Percentiles rank a stretch among this genome's conserved stretches.
These are phyloP conservation scores for Epinephelus awoara DNA, from an alignment of 2,797 vertebrate genomes.

Conservation along the genomic window DNA sequence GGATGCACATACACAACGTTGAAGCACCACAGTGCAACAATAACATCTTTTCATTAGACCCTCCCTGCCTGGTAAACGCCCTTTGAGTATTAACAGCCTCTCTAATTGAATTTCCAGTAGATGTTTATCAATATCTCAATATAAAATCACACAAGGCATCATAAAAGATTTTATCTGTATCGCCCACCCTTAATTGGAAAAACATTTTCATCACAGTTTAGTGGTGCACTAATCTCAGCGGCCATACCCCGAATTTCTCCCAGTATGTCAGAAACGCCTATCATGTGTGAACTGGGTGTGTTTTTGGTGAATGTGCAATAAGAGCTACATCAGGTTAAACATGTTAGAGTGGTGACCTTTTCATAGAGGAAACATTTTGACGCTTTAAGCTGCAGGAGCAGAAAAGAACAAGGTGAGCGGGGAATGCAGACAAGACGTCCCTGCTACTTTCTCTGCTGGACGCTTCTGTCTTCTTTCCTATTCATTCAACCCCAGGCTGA, in stretches of 20 bases:
- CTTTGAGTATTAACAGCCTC: background rate
- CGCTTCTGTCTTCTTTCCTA: conserved; percentile 36
- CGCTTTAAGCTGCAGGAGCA: conserved; percentile 30
- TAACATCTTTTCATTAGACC: background rate
- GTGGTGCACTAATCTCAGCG: background rate
- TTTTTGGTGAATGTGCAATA: conserved; percentile 11
- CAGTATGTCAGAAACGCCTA: conserved; percentile 34
- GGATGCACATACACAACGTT: background rate
- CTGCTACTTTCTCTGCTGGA: conserved; percentile 45
- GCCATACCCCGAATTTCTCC: background rate
- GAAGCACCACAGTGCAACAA: conserved; percentile 1
- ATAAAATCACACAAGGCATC: background rate
- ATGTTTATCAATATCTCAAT: background rate
- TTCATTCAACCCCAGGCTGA: conserved; percentile 50
- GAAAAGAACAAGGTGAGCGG: background rate
- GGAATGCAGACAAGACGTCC: conserved; percentile 49
- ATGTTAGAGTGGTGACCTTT: conserved; percentile 73
- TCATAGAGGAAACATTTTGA: conserved; percentile 53
- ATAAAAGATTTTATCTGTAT: conserved; percentile 8
- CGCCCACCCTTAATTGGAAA: background rate
- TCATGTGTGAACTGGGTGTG: conserved; percentile 39
- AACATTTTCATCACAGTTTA: conserved; percentile 1
- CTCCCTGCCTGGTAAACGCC: background rate
- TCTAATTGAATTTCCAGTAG: background rate
- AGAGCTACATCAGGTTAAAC: conserved; percentile 46